These are phyloP conservation scores for Gambelia wislizenii DNA, from an alignment of 2,797 vertebrate genomes.

Conservation along the genomic window DNA sequence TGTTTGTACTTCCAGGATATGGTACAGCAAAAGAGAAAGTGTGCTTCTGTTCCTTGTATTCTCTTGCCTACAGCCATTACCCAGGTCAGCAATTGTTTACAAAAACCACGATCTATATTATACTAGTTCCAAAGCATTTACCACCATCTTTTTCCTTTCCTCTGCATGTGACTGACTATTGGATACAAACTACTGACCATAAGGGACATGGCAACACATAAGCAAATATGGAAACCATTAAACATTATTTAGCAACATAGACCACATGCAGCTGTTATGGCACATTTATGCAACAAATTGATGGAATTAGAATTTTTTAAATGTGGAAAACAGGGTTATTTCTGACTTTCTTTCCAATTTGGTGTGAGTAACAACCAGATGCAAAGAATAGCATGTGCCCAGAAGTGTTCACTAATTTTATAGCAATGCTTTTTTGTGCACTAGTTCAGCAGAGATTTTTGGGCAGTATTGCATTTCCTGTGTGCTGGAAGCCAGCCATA, in stretches of 20 bases:
- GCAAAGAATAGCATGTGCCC: conserved; percentile 3
- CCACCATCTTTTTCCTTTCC: neutral
- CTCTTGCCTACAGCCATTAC: neutral
- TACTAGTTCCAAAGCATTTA: neutral
- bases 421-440: conserved; percentile 20
- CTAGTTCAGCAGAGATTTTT: conserved; percentile 2
- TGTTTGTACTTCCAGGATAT: neutral
- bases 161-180: neutral
- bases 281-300: conserved; percentile 43
- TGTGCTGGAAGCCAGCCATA: neutral
- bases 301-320: conserved; percentile 57
- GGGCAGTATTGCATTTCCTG: neutral
- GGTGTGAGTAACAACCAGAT: conserved; percentile 37
- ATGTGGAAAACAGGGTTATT: conserved; percentile 52
- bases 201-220: conserved; percentile 37
- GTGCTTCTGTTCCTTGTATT: neutral
- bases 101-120: neutral
- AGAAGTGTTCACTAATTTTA: conserved; percentile 31
- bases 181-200: conserved; percentile 8
- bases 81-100: neutral
- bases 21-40: neutral
- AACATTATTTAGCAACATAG: conserved; percentile 40
- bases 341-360: conserved; percentile 47
- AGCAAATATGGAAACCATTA: conserved; percentile 52
- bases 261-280: conserved; percentile 39